Percentiles rank a stretch among this genome's conserved stretches.
These are phyloP conservation scores for Girardinichthys multiradiatus DNA, from an alignment of 2,113 vertebrate species.

Conservation along the genomic window DNA sequence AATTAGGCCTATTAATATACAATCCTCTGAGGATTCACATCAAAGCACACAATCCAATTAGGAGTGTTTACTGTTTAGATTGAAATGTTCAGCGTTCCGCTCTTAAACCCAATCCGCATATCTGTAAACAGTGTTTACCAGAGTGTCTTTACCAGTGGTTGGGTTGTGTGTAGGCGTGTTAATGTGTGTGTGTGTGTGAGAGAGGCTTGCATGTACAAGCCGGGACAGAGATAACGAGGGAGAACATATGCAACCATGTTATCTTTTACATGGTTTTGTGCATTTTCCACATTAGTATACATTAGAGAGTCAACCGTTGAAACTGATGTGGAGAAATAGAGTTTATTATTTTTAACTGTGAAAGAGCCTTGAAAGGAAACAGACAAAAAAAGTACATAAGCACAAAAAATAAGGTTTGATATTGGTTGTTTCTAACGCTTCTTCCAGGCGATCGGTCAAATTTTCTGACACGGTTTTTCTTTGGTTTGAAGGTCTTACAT, in stretches of 20 bases:
- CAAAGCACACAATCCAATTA: constrained; percentile 81
- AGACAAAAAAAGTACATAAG: not conserved
- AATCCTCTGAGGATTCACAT: constrained; percentile 74
- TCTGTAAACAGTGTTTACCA: constrained; percentile 68
- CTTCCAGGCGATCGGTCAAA: too few relatives aligned
- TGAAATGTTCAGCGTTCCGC: constrained; percentile 69
- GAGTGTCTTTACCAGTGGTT: constrained; percentile 52
- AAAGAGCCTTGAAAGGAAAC: not conserved
- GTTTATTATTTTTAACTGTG: not conserved
- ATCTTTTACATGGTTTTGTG: constrained; percentile 29
- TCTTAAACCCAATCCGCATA: constrained; percentile 67
- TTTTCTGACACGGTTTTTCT: not conserved
- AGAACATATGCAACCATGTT: constrained; percentile 21
- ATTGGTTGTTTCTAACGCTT: not conserved
- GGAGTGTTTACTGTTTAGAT: constrained; percentile 75
- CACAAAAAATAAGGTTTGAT: not conserved
- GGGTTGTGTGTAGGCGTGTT: constrained; percentile 14
- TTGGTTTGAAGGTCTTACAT: not conserved
- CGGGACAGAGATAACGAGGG: constrained; percentile 27
- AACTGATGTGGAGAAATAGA: not conserved
- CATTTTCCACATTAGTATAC: constrained; percentile 1
- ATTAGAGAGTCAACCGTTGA: constrained; percentile 4
- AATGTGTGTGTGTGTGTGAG: constrained; percentile 5
- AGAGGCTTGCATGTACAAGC: constrained; percentile 15
- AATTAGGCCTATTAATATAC: constrained; percentile 75